Base-by-base conservation (phyloP, 2,888 invertebrate species). In the Carabus problematicus region DNA sequence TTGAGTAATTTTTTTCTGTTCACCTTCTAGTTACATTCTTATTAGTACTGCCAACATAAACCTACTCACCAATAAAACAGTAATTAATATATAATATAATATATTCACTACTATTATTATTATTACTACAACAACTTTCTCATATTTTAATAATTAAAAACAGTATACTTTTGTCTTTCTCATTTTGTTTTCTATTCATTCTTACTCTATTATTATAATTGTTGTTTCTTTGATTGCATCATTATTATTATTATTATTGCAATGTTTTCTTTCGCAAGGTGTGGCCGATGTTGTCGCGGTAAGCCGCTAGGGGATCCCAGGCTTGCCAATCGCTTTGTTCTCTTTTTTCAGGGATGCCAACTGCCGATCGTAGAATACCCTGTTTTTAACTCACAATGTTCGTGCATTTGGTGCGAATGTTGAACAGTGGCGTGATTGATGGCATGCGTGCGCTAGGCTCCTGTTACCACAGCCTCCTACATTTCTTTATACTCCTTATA, bases 261-360 rank as follows among this genome's bases (percentile, higher is more conserved):
- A 52, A 64, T 64, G 66, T 66, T 56, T 66, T 66, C n/a, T 66
- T 47, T 67, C 43, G 60, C 67, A 67, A 67, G 67, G 67, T 60
- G 67, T 49, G n/a, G n/a, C 45, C n/a, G 29, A 29, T 29, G 29
- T 29, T 52, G 56, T 43, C 59, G 49, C 43, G 59, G 67, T 55
- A 60, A 67, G 60, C 54, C 60, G 66, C 29, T 18, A 7, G 56
- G 41, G 42, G 67, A 14, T 42, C 60, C 67, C 67, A 67, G 67
- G 67, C 60, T 67, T 67, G 54, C 67, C 67, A 67, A 52, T 49
- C 41, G 58, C 41, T 49, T 54, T 67, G 59, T 52, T 18, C 60
- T 67, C 60, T 60, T 67, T 40, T 67, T 67, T 60, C 67, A 67
- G 67, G 39, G 43, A 54, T 67, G 52, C 67, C 67, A 60, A 54